Conservation (phyloP, 2,113 vertebrate species). For the Forbesichthys papilliferus region DNA sequence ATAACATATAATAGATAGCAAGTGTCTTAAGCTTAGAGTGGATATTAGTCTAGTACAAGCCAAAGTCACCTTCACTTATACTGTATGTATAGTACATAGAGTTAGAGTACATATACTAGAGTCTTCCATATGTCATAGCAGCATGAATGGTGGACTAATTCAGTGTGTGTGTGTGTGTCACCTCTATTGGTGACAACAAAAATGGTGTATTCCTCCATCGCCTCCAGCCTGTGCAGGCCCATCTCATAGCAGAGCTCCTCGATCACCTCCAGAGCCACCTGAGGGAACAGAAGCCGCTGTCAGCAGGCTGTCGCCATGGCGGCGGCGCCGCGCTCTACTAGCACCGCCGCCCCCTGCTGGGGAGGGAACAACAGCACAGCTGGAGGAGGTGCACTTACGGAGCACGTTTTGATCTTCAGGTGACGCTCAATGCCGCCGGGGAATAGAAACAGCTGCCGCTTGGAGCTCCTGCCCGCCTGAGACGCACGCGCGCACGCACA, state of each 20-base stretch:
- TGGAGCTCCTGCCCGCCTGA: slow-evolving; percentile 94
- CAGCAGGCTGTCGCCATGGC: neutral
- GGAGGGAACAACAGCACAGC: neutral
- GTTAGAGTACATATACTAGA: neutral
- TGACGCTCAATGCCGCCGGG: slow-evolving; percentile 92
- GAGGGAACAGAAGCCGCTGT: slow-evolving; percentile 5
- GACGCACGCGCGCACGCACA: slow-evolving; percentile 13
- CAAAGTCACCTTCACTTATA: too few relatives aligned
- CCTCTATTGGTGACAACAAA: slow-evolving; percentile 89
- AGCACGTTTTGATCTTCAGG: slow-evolving; percentile 93
- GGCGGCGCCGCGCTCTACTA: neutral
- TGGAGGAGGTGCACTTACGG: slow-evolving; percentile 74
- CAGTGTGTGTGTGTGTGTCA: slow-evolving; percentile 44
- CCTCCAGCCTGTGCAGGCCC: slow-evolving; percentile 84
- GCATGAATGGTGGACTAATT: neutral
- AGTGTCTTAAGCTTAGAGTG: too few relatives aligned
- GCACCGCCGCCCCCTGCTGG: neutral
- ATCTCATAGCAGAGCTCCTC: slow-evolving; percentile 94
- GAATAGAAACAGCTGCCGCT: slow-evolving; percentile 93
- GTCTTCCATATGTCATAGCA: neutral
- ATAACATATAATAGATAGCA: too few relatives aligned
- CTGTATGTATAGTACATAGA: neutral
- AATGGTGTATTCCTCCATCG: slow-evolving; percentile 87
- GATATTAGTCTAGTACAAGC: too few relatives aligned
- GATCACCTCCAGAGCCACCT: slow-evolving; percentile 91